A percentile compares a stretch with the other conserved stretches of the same genome.
These are phyloP conservation scores for Abramis brama DNA, from an alignment of 2,113 vertebrate genomes.

Conservation along the genomic window DNA sequence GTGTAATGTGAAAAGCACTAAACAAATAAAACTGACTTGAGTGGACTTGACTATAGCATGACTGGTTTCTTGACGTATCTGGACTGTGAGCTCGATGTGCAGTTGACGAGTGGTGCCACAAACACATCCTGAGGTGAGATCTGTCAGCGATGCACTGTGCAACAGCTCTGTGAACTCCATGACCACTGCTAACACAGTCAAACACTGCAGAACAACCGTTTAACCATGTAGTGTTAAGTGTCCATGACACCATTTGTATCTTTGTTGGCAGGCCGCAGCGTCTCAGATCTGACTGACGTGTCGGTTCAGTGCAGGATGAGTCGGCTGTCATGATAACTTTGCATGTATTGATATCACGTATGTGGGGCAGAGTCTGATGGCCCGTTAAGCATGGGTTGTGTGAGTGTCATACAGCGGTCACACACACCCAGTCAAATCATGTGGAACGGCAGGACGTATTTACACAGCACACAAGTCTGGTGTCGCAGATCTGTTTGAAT, in stretches of 20 bases:
- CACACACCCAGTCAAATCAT: not conserved
- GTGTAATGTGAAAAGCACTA: not conserved
- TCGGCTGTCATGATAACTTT: slow-evolving; percentile 24
- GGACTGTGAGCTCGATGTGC: not conserved
- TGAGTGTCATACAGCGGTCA: not conserved
- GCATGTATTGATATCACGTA: slow-evolving; percentile 32
- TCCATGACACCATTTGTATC: slow-evolving; percentile 6
- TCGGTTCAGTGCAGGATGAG: slow-evolving; percentile 7
- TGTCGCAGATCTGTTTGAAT: not conserved
- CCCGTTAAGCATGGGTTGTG: not conserved
- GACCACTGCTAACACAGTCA: slow-evolving; percentile 2
- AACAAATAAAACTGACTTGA: not conserved
- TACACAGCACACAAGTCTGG: slow-evolving; percentile 40
- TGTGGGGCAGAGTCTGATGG: slow-evolving; percentile 3
- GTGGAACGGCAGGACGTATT: slow-evolving; percentile 22
- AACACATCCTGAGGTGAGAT: not conserved
- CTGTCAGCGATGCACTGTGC: not conserved
- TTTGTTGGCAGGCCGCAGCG: not conserved
- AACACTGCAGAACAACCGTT: slow-evolving; percentile 33
- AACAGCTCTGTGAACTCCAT: not conserved
- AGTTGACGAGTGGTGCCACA: not conserved
- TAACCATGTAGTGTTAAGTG: not conserved
- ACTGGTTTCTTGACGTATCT: not conserved
- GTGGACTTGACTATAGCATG: not conserved
- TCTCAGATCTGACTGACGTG: slow-evolving; percentile 3